These are phyloP conservation scores for Macrobrachium rosenbergii DNA, from an alignment of 1,140 invertebrate species.

Conservation along the genomic window DNA sequence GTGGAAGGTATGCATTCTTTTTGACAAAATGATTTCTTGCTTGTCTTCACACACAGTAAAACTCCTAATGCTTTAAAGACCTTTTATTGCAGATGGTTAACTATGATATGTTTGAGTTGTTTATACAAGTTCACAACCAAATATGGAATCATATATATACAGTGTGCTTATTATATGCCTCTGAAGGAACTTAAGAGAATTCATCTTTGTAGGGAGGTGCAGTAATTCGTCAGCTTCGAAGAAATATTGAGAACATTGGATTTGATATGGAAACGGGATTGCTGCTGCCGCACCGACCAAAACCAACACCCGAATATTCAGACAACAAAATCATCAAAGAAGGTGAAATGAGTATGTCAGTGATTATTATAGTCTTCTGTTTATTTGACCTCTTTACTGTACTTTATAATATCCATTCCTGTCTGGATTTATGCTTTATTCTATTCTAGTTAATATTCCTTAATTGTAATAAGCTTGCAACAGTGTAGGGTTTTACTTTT, in stretches of 20 bases:
- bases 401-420: not conserved
- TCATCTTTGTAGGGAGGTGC: constrained; percentile 74
- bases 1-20: not conserved
- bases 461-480: no score
- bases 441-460: no score
- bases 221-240: constrained; percentile 81
- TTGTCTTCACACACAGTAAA: no score
- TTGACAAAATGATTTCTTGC: not conserved
- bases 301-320: constrained; percentile 58
- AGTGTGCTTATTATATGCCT: not conserved
- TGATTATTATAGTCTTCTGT: constrained; percentile 1
- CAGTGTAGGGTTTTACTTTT: no score
- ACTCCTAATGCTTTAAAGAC: no score
- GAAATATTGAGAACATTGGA: constrained; percentile 80
- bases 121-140: no score
- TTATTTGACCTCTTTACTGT: not conserved
- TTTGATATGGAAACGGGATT: constrained; percentile 73
- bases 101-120: no score
- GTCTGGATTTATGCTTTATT: no score
- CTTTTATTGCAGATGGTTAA: no score
- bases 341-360: constrained; percentile 32
- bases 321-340: constrained; percentile 62
- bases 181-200: not conserved
- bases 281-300: constrained; percentile 68
- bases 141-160: no score